Conservation (phyloP, 2,113 vertebrate species). For the Gambusia holbrooki region DNA sequence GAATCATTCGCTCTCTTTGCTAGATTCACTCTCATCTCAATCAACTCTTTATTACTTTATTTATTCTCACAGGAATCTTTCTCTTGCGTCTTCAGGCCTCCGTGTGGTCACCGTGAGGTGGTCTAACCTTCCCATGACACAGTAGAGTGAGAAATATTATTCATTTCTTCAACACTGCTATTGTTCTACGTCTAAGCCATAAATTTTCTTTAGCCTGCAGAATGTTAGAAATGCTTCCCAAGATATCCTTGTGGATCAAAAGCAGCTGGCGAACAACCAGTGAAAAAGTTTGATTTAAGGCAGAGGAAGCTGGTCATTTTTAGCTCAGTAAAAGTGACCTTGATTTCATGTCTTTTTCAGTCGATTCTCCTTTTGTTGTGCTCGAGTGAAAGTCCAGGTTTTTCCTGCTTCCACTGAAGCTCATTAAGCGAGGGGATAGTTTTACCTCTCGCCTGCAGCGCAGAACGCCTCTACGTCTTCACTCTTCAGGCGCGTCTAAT, state of each 20-base stretch:
- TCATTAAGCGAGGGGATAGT: constrained; percentile 72
- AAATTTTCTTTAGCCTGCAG: constrained; percentile 59
- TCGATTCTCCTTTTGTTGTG: constrained; percentile 44
- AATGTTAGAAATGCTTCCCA: constrained; percentile 45
- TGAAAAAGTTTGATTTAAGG: constrained; percentile 25
- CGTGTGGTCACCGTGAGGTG: background rate
- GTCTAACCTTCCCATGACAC: background rate
- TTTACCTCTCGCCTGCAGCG: constrained; percentile 61
- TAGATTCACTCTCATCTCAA: background rate
- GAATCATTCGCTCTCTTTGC: background rate
- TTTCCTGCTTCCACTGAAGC: constrained; percentile 73
- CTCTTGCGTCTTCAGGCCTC: background rate
- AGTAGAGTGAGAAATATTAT: constrained; percentile 22
- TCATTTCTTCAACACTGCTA: constrained; percentile 46
- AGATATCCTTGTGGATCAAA: constrained; percentile 40
- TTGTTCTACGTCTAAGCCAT: constrained; percentile 41
- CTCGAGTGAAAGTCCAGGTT: constrained; percentile 74
- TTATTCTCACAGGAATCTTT: too few species aligned
- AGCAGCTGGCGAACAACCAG: constrained; percentile 2
- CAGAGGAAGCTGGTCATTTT: constrained; percentile 23
- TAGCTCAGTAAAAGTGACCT: constrained; percentile 46
- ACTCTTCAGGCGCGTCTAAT: constrained; percentile 55
- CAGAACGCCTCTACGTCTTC: constrained; percentile 68
- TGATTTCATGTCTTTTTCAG: constrained; percentile 54
- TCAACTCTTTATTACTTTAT: too few species aligned